A percentile compares a stretch with the other conserved stretches of the same genome.
Evolutionary conservation across 2,888 invertebrate genomes (phyloP).

Genomic region (Mechanitis messenoides): DNA sequence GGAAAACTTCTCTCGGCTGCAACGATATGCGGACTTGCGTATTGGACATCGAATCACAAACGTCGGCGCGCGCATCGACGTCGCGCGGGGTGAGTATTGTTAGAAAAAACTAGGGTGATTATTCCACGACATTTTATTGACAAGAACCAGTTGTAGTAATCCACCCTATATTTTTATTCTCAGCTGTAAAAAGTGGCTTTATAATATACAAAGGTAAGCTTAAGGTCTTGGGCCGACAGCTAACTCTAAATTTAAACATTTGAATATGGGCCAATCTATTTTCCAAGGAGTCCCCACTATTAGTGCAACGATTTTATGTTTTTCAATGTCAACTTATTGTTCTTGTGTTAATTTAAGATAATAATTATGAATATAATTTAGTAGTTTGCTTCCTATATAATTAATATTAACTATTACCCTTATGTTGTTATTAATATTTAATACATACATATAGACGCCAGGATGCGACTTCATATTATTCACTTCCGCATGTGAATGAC

Average conservation of each 20-base stretch:
- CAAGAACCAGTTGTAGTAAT: slow-evolving; percentile 19
- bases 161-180: slow-evolving; percentile 19
- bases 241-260: slow-evolving; percentile 25
- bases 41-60: slow-evolving; percentile 51
- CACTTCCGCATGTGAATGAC: no score
- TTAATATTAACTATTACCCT: no score
- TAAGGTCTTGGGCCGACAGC: slow-evolving; percentile 3
- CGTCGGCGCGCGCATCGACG: slow-evolving; percentile 61
- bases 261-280: slow-evolving; percentile 28
- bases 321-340: neutral
- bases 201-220: slow-evolving; percentile 3
- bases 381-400: no score
- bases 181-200: neutral
- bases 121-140: slow-evolving; percentile 30
- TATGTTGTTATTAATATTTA: no score
- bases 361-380: no score
- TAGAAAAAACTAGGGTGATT: slow-evolving; percentile 37
- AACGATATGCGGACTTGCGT: slow-evolving; percentile 61
- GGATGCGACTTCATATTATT: no score
- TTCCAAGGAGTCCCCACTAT: slow-evolving; percentile 16
- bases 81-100: slow-evolving; percentile 49
- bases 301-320: neutral
- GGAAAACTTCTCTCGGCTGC: slow-evolving; percentile 62
- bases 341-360: neutral
- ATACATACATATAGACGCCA: no score